Base-by-base conservation (phyloP, 1,140 invertebrate species). In the Platyura marginata region DNA sequence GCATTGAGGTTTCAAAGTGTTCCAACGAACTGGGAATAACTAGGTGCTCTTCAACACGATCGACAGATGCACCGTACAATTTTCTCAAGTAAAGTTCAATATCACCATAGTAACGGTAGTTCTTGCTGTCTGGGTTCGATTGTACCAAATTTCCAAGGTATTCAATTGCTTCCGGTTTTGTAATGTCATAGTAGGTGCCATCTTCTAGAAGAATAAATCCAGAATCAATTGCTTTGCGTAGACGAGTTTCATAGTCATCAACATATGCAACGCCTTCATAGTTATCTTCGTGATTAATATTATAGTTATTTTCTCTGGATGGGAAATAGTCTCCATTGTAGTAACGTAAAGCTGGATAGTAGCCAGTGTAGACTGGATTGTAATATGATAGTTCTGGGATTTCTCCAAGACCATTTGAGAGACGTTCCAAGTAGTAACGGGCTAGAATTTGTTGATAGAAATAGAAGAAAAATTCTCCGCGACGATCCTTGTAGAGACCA, bases 351-450 rank as follows among this genome's bases (percentile, higher is more conserved):
- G 72, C 70, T 38, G 79, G 73, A 43, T 70, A 65, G 54, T 72
- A 83, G n/a, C 77, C 77, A n/a, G n/a, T n/a, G 29, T 72, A 64
- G 23, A 75, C 58, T 9, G 67, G 52, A 36, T 59, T 58, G 49
- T 70, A 59, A 52, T 65, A 71, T 46, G 69, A 65, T 47, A 78
- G 59, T 10, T 65, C 56, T 8, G 68, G 63, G 43, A 79, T 68
- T 44, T 74, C 69, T 20, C 69, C 71, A 15, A 75, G 51, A 25
- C 67, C 69, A 46, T 78, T 72, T 5, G 74, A 71, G 22, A 79
- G 49, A 49, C 77, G 69, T 56, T 83, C 77, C 53, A 80, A 54
- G 46, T 79, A 72, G 59, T 79, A 81, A 48, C 74, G 71, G 22
- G 66, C 59, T 39, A 79, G 45, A 2, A 80, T 37, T 55, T 77